These are phyloP conservation scores for Tenthredo amoena DNA, from an alignment of 2,888 invertebrate species.

Conservation along the genomic window DNA sequence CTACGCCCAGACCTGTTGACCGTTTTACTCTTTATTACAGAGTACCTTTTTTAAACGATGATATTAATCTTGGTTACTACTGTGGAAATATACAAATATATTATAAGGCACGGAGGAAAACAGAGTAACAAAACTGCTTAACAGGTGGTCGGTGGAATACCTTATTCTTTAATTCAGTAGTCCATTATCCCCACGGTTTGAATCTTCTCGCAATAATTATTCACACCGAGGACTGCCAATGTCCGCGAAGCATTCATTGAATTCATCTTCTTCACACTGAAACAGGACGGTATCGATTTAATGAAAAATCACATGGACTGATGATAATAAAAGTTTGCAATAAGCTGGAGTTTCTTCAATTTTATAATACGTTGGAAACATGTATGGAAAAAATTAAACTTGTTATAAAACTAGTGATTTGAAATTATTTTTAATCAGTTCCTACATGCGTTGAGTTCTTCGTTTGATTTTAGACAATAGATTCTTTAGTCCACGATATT, in stretches of 20 bases:
- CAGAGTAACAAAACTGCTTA: background rate
- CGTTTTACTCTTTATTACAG: background rate
- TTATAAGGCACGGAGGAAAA: background rate
- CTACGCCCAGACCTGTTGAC: background rate
- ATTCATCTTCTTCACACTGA: background rate
- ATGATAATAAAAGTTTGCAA: background rate
- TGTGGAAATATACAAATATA: background rate
- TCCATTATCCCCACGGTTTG: constrained; percentile 3
- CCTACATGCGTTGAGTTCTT: background rate
- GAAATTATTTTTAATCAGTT: background rate
- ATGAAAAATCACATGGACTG: background rate
- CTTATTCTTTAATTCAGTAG: constrained; percentile 29
- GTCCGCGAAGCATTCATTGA: background rate
- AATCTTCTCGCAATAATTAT: constrained; percentile 3
- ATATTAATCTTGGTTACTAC: constrained; percentile 16
- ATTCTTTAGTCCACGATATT: background rate
- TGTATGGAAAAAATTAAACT: background rate
- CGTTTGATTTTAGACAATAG: background rate
- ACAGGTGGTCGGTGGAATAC: constrained; percentile 26
- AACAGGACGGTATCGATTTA: background rate
- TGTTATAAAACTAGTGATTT: background rate
- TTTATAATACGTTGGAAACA: background rate
- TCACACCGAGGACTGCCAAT: background rate
- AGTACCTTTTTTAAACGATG: background rate
- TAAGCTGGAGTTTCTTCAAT: background rate